Percentiles rank a stretch among this genome's conserved stretches.
Evolutionary conservation across 2,113 vertebrate species (phyloP).

Genomic region (Egretta garzetta): DNA sequence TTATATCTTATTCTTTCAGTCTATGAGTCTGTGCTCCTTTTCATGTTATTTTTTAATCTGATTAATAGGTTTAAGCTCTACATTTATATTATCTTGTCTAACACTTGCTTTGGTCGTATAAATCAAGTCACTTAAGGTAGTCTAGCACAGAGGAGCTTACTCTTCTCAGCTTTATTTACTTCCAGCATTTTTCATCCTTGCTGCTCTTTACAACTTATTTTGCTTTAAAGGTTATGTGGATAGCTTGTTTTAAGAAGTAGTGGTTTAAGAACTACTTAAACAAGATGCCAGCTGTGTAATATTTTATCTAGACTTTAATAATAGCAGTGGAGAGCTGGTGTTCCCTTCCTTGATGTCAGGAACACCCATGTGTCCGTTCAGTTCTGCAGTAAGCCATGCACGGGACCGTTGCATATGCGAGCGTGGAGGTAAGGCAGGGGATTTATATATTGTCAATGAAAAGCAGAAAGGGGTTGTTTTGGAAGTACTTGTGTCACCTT

Average conservation of each 20-base stretch:
- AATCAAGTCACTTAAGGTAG: constrained; percentile 11
- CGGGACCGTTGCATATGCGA: fast-evolving
- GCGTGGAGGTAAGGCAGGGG: not conserved
- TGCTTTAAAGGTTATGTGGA: not conserved
- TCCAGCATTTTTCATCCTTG: constrained; percentile 21
- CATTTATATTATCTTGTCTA: constrained; percentile 42
- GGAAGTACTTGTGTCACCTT: not conserved
- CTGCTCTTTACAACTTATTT: not conserved
- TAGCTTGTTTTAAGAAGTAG: not conserved
- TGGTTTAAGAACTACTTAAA: not conserved
- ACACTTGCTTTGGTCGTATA: not conserved
- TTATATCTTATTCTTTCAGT: not conserved
- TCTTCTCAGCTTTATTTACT: constrained; percentile 19
- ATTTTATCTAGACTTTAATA: not conserved
- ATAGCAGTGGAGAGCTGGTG: not conserved
- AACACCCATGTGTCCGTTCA: not conserved
- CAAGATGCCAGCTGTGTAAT: not conserved
- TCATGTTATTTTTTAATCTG: constrained; percentile 37
- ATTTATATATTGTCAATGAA: not conserved
- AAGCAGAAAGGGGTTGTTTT: not conserved
- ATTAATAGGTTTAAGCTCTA: constrained; percentile 33
- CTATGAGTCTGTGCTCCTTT: not conserved
- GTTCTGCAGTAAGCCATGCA: not conserved
- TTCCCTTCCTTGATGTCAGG: not conserved
- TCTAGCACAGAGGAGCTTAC: not conserved